Percentiles rank a stretch among this genome's conserved stretches.
phyloP scores from a whole-genome alignment of 1,140 invertebrate genomes.

The Centruroides vittatus region DNA sequence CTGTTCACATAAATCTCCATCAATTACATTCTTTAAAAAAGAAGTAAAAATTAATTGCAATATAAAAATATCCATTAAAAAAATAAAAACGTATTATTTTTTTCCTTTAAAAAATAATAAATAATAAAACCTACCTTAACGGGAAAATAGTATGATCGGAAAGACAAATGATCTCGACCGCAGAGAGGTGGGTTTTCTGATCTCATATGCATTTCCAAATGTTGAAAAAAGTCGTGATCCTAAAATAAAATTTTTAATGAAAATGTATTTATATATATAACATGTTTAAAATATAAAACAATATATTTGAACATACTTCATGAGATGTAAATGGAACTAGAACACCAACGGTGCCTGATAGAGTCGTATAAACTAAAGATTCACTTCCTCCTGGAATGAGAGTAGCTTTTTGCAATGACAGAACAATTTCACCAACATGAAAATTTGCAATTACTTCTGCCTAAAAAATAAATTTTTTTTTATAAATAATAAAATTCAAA shows the following conservation, averaged over 20 bases:
- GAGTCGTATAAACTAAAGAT: conserved; percentile 85
- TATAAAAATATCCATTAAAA: not conserved
- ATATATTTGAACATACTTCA: conserved; percentile 54
- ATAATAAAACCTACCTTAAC: conserved; percentile 54
- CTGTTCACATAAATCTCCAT: conserved; percentile 98
- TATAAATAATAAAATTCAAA: too few relatives aligned
- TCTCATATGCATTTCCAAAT: conserved; percentile 99
- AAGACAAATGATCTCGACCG: conserved; percentile 93
- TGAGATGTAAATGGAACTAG: conserved; percentile 94
- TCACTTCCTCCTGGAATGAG: conserved; percentile 94
- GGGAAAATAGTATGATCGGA: conserved; percentile 93
- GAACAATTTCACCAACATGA: conserved; percentile 89
- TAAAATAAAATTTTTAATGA: conserved; percentile 22
- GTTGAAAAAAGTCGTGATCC: conserved; percentile 98
- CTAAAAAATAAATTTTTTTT: conserved; percentile 22
- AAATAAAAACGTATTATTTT: conserved; percentile 2
- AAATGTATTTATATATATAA: too few relatives aligned
- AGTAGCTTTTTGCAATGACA: conserved; percentile 81
- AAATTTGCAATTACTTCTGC: conserved; percentile 82
- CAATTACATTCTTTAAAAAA: conserved; percentile 70
- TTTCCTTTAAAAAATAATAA: conserved; percentile 1
- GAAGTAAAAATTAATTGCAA: conserved; percentile 23
- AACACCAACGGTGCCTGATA: conserved; percentile 90
- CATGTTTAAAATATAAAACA: conserved; percentile 4
- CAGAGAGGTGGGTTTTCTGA: conserved; percentile 91